Evolutionary conservation across 2,113 vertebrate genomes (phyloP).

Genomic region (Nerophis ophidion): DNA sequence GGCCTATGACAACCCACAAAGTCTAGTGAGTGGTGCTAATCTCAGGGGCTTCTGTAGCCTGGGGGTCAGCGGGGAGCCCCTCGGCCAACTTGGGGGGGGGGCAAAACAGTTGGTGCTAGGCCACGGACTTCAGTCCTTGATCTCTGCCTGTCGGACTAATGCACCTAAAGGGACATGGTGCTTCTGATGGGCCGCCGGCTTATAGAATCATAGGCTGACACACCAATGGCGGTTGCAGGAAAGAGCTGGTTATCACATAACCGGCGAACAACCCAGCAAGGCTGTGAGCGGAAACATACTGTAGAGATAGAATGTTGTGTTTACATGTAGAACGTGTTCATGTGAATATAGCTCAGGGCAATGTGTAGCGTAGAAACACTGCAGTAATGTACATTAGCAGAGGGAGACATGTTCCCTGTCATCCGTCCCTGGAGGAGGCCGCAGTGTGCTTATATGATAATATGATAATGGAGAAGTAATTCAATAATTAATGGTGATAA

Average conservation of each 20-base stretch:
- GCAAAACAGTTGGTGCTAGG: conserved; percentile 33
- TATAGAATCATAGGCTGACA: conserved; percentile 29
- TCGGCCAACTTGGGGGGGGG: conserved; percentile 55
- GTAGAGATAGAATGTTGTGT: conserved; percentile 27
- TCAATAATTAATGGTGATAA: conserved; percentile 71
- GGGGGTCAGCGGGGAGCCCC: conserved; percentile 55
- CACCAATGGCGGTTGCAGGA: conserved; percentile 18
- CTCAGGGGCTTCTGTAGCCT: conserved; percentile 49
- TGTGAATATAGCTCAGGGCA: conserved; percentile 45
- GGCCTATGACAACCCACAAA: conserved; percentile 67
- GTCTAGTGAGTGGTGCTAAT: conserved; percentile 52
- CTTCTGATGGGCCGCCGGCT: conserved; percentile 42
- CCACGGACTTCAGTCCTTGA: conserved; percentile 29
- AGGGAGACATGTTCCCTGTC: conserved; percentile 31
- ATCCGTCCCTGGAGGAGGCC: conserved; percentile 46
- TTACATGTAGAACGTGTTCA: conserved; percentile 40
- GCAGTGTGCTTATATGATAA: conserved; percentile 59
- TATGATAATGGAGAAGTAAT: conserved; percentile 59
- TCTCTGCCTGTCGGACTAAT: conserved; percentile 58
- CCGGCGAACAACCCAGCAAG: conserved; percentile 14
- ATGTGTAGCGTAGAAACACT: conserved; percentile 20
- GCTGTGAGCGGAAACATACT: conserved; percentile 10
- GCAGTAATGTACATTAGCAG: conserved; percentile 42
- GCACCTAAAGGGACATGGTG: conserved; percentile 44
- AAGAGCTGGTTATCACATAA: conserved; percentile 8